These are phyloP conservation scores for Carlito syrichta DNA, from an alignment of 2,113 vertebrate genomes.

Conservation along the genomic window DNA sequence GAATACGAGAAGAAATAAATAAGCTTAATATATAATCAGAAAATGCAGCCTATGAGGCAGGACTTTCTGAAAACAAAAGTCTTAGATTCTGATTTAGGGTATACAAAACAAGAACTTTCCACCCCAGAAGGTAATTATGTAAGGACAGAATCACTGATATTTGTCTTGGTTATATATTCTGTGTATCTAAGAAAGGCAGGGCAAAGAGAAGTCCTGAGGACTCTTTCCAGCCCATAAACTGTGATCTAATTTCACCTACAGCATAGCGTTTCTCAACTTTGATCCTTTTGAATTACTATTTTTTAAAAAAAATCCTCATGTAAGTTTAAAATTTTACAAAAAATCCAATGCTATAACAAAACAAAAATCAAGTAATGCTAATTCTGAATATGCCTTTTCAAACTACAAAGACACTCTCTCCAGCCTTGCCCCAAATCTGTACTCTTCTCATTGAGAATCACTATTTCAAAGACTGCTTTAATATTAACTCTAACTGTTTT, in stretches of 20 bases:
- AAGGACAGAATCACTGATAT: neutral
- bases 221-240: neutral
- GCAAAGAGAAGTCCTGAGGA: conserved; percentile 36
- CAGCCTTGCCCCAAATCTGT: neutral
- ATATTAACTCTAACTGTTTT: neutral
- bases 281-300: neutral
- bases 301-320: neutral
- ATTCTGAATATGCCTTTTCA: conserved; percentile 19
- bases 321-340: conserved; percentile 12
- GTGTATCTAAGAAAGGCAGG: neutral
- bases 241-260: neutral
- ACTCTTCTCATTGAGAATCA: neutral
- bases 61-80: neutral
- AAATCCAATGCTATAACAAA: conserved; percentile 13
- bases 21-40: neutral
- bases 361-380: conserved; percentile 13
- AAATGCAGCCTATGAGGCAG: neutral
- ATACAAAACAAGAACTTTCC: neutral
- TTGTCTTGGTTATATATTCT: neutral
- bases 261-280: neutral
- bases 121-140: neutral
- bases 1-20: neutral
- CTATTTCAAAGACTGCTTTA: neutral
- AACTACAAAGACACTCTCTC: neutral
- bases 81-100: neutral